Conservation (phyloP, 2,113 vertebrate genomes). For the Cyprinodon variegatus region DNA sequence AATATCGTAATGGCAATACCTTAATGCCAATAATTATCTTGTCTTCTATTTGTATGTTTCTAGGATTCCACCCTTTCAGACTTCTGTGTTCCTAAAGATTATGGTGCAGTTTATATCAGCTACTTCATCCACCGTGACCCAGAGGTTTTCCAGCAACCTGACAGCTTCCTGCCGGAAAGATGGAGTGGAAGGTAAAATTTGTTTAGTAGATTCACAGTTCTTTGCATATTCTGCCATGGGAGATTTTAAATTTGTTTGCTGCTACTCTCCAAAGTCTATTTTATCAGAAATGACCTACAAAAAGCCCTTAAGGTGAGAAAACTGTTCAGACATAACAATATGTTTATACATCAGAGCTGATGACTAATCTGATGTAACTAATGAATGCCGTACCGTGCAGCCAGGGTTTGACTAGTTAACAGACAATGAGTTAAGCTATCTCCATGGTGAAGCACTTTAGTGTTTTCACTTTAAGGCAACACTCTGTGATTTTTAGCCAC, state of each 20-base stretch:
- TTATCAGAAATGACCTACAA: too few species aligned
- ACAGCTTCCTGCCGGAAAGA: constrained; percentile 66
- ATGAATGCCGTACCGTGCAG: too few species aligned
- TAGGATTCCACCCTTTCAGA: constrained; percentile 65
- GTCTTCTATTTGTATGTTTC: not conserved
- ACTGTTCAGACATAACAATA: not conserved
- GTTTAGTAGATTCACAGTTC: not conserved
- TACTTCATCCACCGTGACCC: constrained; percentile 66
- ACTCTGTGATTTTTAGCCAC: too few species aligned
- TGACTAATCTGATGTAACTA: too few species aligned
- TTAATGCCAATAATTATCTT: not conserved
- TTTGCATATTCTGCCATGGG: not conserved
- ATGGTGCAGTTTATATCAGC: constrained; percentile 61
- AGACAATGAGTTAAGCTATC: too few species aligned
- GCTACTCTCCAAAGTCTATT: not conserved
- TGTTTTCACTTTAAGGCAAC: too few species aligned
- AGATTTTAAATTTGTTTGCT: not conserved
- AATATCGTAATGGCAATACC: not conserved
- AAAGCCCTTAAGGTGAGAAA: too few species aligned
- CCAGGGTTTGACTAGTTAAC: too few species aligned
- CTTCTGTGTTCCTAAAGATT: constrained; percentile 60
- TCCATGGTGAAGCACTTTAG: too few species aligned
- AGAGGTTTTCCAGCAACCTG: constrained; percentile 70
- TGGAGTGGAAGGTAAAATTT: constrained; percentile 66
- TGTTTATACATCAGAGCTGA: not conserved